A percentile compares a stretch with the other conserved stretches of the same genome.
These are phyloP conservation scores for Drosophila melanogaster DNA, from an alignment of 1,140 invertebrate genomes.

Conservation along the genomic window Release_6_plus_ISO1_MT NC_004354.4:8499001-8499500, in stretches of 20 bases:
- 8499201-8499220: slow-evolving; percentile 46
- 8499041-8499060: slow-evolving; percentile 52
- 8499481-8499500: slow-evolving; percentile 34
- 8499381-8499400: background rate
- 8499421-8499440: background rate
- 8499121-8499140: slow-evolving; percentile 40
- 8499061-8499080: slow-evolving; percentile 37
- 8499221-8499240: slow-evolving; percentile 58
- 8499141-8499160: slow-evolving; percentile 65
- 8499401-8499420: background rate
- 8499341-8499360: too few relatives aligned
- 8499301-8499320: too few relatives aligned
- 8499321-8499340: too few relatives aligned
- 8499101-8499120: slow-evolving; percentile 3
- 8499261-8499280: background rate
- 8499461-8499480: slow-evolving; percentile 23
- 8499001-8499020: slow-evolving; percentile 5
- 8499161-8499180: slow-evolving; percentile 46
- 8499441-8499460: background rate
- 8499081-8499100: background rate
- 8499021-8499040: slow-evolving; percentile 51
- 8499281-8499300: too few relatives aligned
- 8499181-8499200: slow-evolving; percentile 30
- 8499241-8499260: slow-evolving; percentile 7
- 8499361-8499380: background rate